A percentile compares a stretch with the other conserved stretches of the same genome.
These are phyloP conservation scores for Drosophila merina DNA, from an alignment of 2,888 invertebrate genomes.

Conservation along the genomic window DNA sequence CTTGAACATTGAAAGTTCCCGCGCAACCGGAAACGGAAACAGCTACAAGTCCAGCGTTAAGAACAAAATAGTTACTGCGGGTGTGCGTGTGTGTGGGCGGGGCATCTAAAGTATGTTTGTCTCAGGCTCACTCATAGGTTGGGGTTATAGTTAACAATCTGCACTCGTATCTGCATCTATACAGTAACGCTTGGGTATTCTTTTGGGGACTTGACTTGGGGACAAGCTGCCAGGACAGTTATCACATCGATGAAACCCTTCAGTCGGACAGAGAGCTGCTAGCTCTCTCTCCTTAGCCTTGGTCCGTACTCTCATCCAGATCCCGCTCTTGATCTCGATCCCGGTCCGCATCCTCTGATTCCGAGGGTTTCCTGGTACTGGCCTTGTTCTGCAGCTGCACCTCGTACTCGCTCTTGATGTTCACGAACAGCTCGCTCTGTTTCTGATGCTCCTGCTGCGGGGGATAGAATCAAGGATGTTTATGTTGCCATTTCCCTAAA, in stretches of 20 bases:
- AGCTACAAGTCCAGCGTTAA: slow-evolving; percentile 3
- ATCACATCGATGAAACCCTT: slow-evolving; percentile 51
- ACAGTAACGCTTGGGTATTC: neutral
- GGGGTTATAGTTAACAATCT: slow-evolving; percentile 14
- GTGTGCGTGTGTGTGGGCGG: slow-evolving; percentile 14
- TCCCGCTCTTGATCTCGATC: slow-evolving; percentile 35
- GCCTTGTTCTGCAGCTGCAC: slow-evolving; percentile 75
- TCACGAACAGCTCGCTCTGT: slow-evolving; percentile 81
- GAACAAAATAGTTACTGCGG: slow-evolving; percentile 21
- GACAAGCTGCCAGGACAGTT: slow-evolving; percentile 41
- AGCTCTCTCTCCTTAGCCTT: slow-evolving; percentile 2
- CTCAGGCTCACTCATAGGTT: slow-evolving; percentile 39
- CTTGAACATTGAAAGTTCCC: slow-evolving; percentile 6
- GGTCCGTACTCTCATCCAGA: slow-evolving; percentile 6
- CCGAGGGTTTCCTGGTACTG: slow-evolving; percentile 26
- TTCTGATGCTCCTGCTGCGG: slow-evolving; percentile 82
- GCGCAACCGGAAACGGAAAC: slow-evolving; percentile 21
- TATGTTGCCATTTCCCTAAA: neutral
- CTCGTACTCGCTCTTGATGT: slow-evolving; percentile 82
- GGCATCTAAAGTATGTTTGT: slow-evolving; percentile 32
- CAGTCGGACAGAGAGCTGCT: slow-evolving; percentile 25
- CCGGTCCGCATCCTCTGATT: slow-evolving; percentile 5
- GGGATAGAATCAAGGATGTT: neutral
- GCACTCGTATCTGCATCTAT: neutral
- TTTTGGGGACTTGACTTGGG: slow-evolving; percentile 25